Percentiles rank a stretch among this genome's conserved stretches.
Evolutionary conservation across 2,113 vertebrate genomes (phyloP).

Genomic region (Antigone vipio): DNA sequence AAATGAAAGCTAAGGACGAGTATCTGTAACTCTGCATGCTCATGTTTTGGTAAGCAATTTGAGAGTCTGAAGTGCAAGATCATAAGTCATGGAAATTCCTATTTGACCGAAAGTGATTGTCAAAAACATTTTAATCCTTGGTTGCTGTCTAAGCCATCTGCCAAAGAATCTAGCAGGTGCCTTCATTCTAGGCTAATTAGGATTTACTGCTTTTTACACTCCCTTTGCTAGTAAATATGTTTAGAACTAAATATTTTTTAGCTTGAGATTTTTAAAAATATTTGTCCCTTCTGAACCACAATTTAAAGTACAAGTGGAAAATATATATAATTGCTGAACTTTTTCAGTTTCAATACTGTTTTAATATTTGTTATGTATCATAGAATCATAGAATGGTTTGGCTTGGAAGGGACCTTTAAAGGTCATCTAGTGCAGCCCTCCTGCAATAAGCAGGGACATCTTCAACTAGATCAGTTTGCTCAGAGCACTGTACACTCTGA

Average conservation of each 20-base stretch:
- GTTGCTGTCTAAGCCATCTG: conserved; percentile 21
- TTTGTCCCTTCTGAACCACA: background rate
- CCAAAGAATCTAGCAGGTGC: background rate
- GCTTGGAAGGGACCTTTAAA: background rate
- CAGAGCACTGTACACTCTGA: rapidly evolving
- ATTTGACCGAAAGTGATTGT: background rate
- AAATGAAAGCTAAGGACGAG: background rate
- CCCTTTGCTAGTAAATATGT: background rate
- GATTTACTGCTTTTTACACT: background rate
- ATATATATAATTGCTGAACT: background rate
- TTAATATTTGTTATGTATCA: background rate
- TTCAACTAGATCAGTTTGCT: background rate
- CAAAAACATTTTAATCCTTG: background rate
- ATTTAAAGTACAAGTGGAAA: background rate
- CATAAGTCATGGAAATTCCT: background rate
- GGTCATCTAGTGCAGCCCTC: background rate
- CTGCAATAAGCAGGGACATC: background rate
- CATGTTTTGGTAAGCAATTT: background rate
- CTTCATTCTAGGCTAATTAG: background rate
- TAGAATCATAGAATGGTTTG: background rate
- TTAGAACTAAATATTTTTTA: background rate
- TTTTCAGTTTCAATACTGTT: background rate
- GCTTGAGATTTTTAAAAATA: background rate
- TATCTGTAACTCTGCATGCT: background rate
- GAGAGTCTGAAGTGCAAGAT: background rate